Conservation (phyloP, 2,888 invertebrate genomes). For the Abrostola triplasia region DNA sequence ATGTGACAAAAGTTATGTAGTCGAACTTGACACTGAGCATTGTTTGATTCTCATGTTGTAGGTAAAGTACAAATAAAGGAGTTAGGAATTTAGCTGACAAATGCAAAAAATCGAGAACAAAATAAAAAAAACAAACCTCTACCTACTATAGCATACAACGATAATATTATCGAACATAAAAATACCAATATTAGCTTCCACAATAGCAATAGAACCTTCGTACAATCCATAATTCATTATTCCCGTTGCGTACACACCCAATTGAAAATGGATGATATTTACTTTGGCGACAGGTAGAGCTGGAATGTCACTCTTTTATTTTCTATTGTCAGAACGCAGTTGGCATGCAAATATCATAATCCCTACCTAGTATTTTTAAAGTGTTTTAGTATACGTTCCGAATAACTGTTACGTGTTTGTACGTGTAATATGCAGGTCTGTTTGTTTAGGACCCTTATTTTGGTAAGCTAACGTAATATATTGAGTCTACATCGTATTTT, state of each 20-base stretch:
- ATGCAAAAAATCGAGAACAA: too few relatives aligned
- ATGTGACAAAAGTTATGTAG: too few relatives aligned
- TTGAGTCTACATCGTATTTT: too few relatives aligned
- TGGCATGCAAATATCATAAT: constrained; percentile 35
- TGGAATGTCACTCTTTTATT: constrained; percentile 42
- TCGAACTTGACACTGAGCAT: too few relatives aligned
- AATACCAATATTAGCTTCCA: not conserved
- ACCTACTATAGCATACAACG: too few relatives aligned
- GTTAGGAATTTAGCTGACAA: too few relatives aligned
- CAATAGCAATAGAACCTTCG: not conserved
- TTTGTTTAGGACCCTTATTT: not conserved
- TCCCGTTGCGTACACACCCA: constrained; percentile 48
- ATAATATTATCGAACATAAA: too few relatives aligned
- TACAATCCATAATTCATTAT: constrained; percentile 42
- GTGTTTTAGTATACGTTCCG: constrained; percentile 19
- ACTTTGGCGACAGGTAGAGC: constrained; percentile 41
- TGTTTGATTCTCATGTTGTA: too few relatives aligned
- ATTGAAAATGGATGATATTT: constrained; percentile 53
- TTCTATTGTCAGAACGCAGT: constrained; percentile 43
- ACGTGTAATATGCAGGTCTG: constrained; percentile 11
- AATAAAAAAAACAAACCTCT: too few relatives aligned
- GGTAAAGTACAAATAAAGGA: too few relatives aligned
- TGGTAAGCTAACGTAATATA: not conserved
- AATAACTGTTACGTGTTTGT: constrained; percentile 32
- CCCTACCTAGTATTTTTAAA: constrained; percentile 15